Conservation (phyloP, 1,140 invertebrate species). For the Listronotus bonariensis region DNA sequence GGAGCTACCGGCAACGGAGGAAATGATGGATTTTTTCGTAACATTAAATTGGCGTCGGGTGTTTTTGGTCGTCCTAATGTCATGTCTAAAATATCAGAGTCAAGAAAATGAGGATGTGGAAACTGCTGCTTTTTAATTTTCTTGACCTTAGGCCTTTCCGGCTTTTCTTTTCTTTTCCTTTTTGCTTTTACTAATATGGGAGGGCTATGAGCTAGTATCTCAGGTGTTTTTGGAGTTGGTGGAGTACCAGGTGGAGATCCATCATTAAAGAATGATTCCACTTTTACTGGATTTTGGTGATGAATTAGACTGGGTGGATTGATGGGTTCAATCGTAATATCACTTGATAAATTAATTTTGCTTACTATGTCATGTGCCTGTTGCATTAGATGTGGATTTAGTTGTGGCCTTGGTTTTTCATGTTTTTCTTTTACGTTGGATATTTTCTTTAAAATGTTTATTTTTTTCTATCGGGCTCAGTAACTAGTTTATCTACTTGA, state of each 20-base stretch:
- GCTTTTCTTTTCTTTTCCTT: constrained; percentile 67
- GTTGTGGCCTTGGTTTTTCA: constrained; percentile 51
- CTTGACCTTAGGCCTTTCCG: constrained; percentile 40
- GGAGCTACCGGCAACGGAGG: constrained; percentile 53
- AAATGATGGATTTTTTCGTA: constrained; percentile 41
- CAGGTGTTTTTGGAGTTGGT: constrained; percentile 63
- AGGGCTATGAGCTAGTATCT: constrained; percentile 57
- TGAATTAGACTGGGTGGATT: constrained; percentile 13
- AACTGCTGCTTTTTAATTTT: constrained; percentile 39
- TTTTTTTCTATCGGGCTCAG: constrained; percentile 80
- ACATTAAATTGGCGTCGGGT: constrained; percentile 60
- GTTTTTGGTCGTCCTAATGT: constrained; percentile 65
- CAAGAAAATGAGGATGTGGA: constrained; percentile 32
- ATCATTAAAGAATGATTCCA: constrained; percentile 57
- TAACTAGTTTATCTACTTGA: constrained; percentile 70
- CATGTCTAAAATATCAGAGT: constrained; percentile 42
- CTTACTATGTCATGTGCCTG: constrained; percentile 38
- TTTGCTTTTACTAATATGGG: constrained; percentile 65
- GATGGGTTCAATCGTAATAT: constrained; percentile 56
- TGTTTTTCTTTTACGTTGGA: constrained; percentile 70
- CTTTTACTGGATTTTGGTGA: constrained; percentile 35
- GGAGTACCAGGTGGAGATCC: constrained; percentile 63
- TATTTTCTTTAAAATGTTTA: constrained; percentile 86
- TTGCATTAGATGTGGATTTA: constrained; percentile 21
- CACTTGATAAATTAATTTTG: constrained; percentile 51